Conservation (phyloP, 1,140 invertebrate species). For the Teleopsis dalmanni region DNA sequence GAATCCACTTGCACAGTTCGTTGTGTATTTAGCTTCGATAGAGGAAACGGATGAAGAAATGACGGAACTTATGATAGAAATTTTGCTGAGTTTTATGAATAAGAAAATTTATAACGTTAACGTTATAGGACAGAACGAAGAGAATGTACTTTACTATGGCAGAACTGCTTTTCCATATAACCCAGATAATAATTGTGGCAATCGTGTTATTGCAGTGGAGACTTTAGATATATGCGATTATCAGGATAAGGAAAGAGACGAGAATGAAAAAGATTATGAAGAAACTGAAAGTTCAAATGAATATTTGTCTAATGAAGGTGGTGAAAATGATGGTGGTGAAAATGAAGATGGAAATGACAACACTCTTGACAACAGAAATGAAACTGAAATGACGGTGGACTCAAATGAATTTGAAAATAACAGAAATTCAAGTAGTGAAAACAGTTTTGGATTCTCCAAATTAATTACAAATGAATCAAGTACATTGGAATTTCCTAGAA, state of each 20-base stretch:
- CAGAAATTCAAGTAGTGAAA: not conserved
- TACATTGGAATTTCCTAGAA: not conserved
- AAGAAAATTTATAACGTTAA: conserved; percentile 39
- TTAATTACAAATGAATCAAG: not conserved
- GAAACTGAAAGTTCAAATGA: not conserved
- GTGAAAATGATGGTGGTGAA: not conserved
- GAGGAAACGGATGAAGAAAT: conserved; percentile 40
- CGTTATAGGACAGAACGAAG: conserved; percentile 34
- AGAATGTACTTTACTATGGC: conserved; percentile 24
- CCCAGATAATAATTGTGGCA: conserved; percentile 39
- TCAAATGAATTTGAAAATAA: not conserved
- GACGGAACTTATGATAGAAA: conserved; percentile 35
- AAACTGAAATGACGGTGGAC: not conserved
- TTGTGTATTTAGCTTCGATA: conserved; percentile 27
- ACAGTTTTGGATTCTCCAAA: not conserved
- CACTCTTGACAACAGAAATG: not conserved
- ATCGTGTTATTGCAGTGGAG: conserved; percentile 33
- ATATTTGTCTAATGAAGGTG: too few species aligned
- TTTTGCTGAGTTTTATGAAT: conserved; percentile 32
- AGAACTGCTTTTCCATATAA: conserved; percentile 38
- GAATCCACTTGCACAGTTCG: conserved; percentile 39
- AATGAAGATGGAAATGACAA: not conserved
- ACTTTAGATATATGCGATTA: conserved; percentile 33
- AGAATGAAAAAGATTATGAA: conserved; percentile 1
- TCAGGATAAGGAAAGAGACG: conserved; percentile 9